Conservation (phyloP, 2,797 vertebrate species). For the Pelochelys cantorii region DNA sequence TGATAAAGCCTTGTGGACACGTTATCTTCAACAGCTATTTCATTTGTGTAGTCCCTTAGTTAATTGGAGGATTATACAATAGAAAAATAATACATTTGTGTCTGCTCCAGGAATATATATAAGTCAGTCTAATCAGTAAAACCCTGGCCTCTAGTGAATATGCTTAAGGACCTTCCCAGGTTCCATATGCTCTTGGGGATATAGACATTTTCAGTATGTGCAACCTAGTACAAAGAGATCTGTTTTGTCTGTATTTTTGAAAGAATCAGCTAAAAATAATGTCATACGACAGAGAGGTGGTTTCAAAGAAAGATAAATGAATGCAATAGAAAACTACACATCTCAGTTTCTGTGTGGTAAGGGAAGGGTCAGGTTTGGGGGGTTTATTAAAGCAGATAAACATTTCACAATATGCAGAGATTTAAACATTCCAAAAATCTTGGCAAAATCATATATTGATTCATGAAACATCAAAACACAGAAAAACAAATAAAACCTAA, state of each 20-base stretch:
- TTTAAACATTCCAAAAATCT: not conserved
- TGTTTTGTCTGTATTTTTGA: not conserved
- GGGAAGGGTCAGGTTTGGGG: not conserved
- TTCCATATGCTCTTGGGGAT: not conserved
- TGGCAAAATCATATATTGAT: not conserved
- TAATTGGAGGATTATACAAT: not conserved
- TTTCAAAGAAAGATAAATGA: not conserved
- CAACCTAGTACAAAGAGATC: not conserved
- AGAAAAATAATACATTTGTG: slow-evolving; percentile 42
- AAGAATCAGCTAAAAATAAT: not conserved
- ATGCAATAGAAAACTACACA: not conserved
- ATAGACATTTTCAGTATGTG: not conserved
- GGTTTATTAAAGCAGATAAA: not conserved
- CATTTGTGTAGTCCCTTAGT: slow-evolving; percentile 1
- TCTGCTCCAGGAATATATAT: not conserved
- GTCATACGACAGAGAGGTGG: fast-evolving
- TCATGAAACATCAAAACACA: not conserved
- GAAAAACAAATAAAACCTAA: not conserved
- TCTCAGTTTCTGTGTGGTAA: not conserved
- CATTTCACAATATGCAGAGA: not conserved
- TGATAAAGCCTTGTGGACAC: not conserved
- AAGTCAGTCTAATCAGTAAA: not conserved
- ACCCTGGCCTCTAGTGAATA: not conserved
- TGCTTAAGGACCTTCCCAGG: not conserved
- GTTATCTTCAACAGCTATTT: slow-evolving; percentile 47